Evolutionary conservation across 2,113 vertebrate genomes (phyloP).

Genomic region (Caretta caretta): DNA sequence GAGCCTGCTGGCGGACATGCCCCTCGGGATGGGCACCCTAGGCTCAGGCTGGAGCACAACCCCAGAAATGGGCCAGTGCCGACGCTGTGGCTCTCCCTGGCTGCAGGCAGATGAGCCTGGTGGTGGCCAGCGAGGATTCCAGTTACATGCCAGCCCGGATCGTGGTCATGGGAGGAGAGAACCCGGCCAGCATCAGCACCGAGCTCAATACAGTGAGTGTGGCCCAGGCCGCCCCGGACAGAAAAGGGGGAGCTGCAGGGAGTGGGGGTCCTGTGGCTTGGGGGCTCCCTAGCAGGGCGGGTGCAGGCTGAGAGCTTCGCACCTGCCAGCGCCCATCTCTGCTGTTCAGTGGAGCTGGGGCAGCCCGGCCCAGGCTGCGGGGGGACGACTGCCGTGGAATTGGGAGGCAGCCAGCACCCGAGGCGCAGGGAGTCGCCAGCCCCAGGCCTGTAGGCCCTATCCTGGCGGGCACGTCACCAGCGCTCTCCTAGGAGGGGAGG

Average conservation of each 20-base stretch:
- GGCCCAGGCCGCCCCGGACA: accelerated
- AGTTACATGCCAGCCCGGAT: constrained; percentile 97
- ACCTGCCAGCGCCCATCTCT: background rate
- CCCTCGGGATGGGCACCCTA: background rate
- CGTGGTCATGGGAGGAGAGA: constrained; percentile 91
- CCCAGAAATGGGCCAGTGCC: background rate
- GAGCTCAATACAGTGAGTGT: constrained; percentile 90
- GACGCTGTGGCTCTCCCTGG: background rate
- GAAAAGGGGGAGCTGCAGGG: background rate
- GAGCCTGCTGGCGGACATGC: accelerated
- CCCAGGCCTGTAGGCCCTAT: background rate
- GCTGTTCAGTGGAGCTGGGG: background rate
- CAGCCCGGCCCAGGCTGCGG: background rate
- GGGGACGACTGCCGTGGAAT: background rate
- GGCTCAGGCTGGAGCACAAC: background rate
- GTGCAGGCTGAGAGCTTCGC: background rate
- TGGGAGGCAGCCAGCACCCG: background rate
- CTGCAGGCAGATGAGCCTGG: constrained; percentile 88
- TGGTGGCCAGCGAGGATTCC: constrained; percentile 94
- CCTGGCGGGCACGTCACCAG: background rate
- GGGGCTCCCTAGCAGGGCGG: background rate
- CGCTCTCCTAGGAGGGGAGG: background rate
- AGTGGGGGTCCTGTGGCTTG: accelerated
- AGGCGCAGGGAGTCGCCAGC: background rate
- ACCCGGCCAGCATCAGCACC: constrained; percentile 83